These are phyloP conservation scores for Nymphalis c-album DNA, from an alignment of 2,888 invertebrate genomes.

Conservation along the genomic window DNA sequence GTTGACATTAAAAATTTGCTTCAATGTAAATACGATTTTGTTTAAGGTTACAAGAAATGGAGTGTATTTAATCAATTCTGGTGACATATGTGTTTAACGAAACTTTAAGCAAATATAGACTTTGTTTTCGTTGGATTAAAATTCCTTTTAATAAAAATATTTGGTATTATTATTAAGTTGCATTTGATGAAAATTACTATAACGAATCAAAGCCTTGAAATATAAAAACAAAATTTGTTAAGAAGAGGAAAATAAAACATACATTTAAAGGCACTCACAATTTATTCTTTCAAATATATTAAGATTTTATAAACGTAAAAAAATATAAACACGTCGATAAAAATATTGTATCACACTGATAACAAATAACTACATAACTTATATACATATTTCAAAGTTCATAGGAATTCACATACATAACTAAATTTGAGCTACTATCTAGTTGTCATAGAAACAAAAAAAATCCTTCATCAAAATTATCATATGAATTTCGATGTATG, in stretches of 20 bases:
- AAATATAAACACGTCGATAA: slow-evolving; percentile 55
- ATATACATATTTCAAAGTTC: slow-evolving; percentile 38
- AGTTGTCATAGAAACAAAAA: background rate
- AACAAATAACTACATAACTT: slow-evolving; percentile 54
- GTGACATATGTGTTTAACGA: no score
- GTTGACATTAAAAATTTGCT: background rate
- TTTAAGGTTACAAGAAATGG: background rate
- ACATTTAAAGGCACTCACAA: slow-evolving; percentile 66
- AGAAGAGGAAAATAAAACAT: slow-evolving; percentile 49
- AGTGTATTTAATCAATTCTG: background rate
- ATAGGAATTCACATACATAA: slow-evolving; percentile 35
- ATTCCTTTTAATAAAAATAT: no score
- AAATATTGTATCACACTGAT: slow-evolving; percentile 70
- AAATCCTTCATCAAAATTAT: slow-evolving; percentile 1
- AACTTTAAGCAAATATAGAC: no score
- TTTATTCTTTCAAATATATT: slow-evolving; percentile 73
- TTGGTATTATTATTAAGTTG: no score
- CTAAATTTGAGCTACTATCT: slow-evolving; percentile 3
- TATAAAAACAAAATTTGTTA: background rate
- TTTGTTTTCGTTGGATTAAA: no score
- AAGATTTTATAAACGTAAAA: slow-evolving; percentile 70
- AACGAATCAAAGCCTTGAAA: no score
- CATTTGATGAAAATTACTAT: no score
- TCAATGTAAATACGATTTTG: background rate
- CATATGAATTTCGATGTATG: background rate